Evolutionary conservation across 2,797 vertebrate genomes (phyloP).

Genomic region (Cyclopterus lumpus): DNA sequence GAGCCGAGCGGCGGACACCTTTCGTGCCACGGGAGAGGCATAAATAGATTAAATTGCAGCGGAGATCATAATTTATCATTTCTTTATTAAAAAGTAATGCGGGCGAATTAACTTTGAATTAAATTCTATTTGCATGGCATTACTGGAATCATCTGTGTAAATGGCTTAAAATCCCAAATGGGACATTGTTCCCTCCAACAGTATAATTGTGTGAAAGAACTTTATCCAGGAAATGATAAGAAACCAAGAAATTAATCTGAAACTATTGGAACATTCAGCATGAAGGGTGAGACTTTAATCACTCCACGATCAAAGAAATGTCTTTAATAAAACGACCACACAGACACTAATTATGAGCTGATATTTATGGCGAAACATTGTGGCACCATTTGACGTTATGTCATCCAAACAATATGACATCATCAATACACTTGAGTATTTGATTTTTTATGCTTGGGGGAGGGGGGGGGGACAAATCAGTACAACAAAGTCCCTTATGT

Average conservation of each 20-base stretch:
- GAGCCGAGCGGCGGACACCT: conserved; percentile 73
- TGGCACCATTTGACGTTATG: background rate
- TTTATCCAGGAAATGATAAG: conserved; percentile 68
- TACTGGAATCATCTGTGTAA: conserved; percentile 86
- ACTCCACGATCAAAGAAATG: conserved; percentile 4
- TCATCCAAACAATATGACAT: background rate
- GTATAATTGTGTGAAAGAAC: conserved; percentile 73
- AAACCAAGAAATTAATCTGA: conserved; percentile 63
- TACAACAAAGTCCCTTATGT: too few species aligned
- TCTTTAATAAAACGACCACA: too few species aligned
- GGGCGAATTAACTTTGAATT: conserved; percentile 85
- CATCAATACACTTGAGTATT: background rate
- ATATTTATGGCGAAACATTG: background rate
- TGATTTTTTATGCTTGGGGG: too few species aligned
- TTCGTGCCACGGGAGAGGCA: conserved; percentile 69
- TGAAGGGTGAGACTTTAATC: conserved; percentile 58
- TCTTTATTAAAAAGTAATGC: conserved; percentile 88
- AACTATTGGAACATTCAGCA: conserved; percentile 49
- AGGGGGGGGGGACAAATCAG: too few species aligned
- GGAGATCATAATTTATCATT: conserved; percentile 84
- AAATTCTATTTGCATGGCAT: conserved; percentile 87
- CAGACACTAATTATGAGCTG: background rate
- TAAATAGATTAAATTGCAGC: conserved; percentile 80
- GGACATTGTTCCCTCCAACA: conserved; percentile 75
- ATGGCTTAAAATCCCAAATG: conserved; percentile 84